Base-by-base conservation (phyloP, 2,888 invertebrate species). In the Agonopterix heracliana region DNA sequence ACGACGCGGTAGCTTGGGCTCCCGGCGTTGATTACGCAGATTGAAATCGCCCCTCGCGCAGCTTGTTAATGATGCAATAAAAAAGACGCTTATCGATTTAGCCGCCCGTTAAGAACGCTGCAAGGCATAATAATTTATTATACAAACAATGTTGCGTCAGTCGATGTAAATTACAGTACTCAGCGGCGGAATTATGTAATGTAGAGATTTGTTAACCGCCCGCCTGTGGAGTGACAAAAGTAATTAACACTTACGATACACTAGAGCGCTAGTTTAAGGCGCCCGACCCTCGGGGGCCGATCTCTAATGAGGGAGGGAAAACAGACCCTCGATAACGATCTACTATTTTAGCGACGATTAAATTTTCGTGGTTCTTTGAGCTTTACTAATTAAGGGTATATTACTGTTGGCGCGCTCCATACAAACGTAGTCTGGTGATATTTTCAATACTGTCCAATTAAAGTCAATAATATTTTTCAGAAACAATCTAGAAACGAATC, bases 171-270 rank as follows among this genome's bases (percentile, higher is more conserved):
- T 83, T 79, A 77, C 74, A 73, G 73, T 75, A 71, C 79, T 78
- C 73, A 71, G 71, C 68, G 66, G 69, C 65, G 62, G 67, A 71
- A 76, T 80, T 78, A 81, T 71, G 75, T 78, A 81, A 78, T 68
- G 70, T 68, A 61, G 70, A 79, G 80, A 85, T 83, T 83, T 83
- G 82, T 81, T 80, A 79, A 79, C 76, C 73, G 63, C 77, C 69
- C 70, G 75, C 71, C 74, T 73, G 78, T 63, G 70, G 71, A 82
- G 78, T 83, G 85, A 82, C 85, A 81, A 80, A 82, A 83, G 81
- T 83, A 84, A 85, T 87, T 85, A 86, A 82, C 84, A 85, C 81
- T 83, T 79, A 78, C 80, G 78, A 82, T 82, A 81, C 74, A 79
- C 78, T 75, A 68, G 73, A 79, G 79, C 69, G 69, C 67, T 70